phyloP scores from a whole-genome alignment of 2,797 vertebrate genomes.

The Luscinia luscinia region DNA sequence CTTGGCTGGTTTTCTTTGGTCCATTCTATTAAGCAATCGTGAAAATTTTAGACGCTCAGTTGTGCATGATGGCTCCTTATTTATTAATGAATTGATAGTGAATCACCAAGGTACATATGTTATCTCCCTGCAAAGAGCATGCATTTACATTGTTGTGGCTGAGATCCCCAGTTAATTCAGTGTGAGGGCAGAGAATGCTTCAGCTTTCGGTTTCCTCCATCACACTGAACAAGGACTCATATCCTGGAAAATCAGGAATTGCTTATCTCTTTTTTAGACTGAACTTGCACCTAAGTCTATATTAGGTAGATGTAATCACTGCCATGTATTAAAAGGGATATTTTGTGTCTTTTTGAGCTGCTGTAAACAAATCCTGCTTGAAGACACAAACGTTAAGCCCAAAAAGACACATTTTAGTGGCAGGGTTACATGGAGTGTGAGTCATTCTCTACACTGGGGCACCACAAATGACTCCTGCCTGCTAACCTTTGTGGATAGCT shows the following conservation, averaged over 20 bases:
- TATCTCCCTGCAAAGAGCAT: not conserved
- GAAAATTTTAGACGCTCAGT: conserved; percentile 3
- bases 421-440: not conserved
- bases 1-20: conserved; percentile 2
- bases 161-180: not conserved
- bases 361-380: not conserved
- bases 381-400: not conserved
- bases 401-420: not conserved
- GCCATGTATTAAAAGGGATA: not conserved
- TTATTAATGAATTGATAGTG: not conserved
- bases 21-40: conserved; percentile 1
- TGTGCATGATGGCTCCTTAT: not conserved
- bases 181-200: not conserved
- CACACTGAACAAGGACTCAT: not conserved
- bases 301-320: not conserved
- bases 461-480: not conserved
- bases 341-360: not conserved
- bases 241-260: not conserved
- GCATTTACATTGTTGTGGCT: not conserved
- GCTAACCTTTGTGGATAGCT: not conserved
- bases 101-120: not conserved
- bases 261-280: not conserved
- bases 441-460: rapidly evolving
- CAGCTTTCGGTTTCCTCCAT: not conserved
- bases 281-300: not conserved